Evolutionary conservation across 2,113 vertebrate genomes (phyloP), one percentile per base, ranked within the genome.

Genomic region (Actenoides lindsayi): DNA sequence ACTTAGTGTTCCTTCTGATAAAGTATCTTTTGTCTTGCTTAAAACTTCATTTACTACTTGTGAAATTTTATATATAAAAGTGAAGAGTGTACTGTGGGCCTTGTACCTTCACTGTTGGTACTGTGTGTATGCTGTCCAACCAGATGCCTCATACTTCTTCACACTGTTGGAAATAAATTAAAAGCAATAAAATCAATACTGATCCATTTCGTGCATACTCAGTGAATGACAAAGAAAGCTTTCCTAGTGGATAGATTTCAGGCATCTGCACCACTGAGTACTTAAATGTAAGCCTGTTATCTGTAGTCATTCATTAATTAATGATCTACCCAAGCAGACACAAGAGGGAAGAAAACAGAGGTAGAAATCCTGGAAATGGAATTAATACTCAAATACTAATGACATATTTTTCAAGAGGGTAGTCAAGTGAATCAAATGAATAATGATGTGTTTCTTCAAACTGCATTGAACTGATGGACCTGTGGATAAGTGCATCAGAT

Each of bases 341-440:
- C 82, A 86, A 81, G 37, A 28, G 81, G 28, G 23, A 74, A 95
- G 80, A 97, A 97, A 95, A 75, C 46, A 87, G 81, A 96, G 70
- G 87, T 23, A 5, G 91, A 97, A 96, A 48, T 83, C 80, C 93
- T 91, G 84, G 90, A 97, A 97, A 95, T 94, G 15, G 92, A 98
- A 96, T 97, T 95, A 96, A 95, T 94, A 95, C 86, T 79, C 27
- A 94, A 92, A 91, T 93, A 87, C 41, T 83, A 87, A 93, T 13
- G 79, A 53, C 63, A 73, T 65, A 50, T 64, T 95, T 97, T 98
- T 97, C 91, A 96, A 96, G 83, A 94, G 75, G 59, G 42, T 91
- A 97, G 90, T 95, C 82, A 95, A 90, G 63, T 94, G 92, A 95
- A 92, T 93, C 78, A 95, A 95, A 96, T 91, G 82, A 97, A 97